Base-by-base conservation (phyloP, 1,140 invertebrate genomes). In the Leptestheria dahalacensis region DNA sequence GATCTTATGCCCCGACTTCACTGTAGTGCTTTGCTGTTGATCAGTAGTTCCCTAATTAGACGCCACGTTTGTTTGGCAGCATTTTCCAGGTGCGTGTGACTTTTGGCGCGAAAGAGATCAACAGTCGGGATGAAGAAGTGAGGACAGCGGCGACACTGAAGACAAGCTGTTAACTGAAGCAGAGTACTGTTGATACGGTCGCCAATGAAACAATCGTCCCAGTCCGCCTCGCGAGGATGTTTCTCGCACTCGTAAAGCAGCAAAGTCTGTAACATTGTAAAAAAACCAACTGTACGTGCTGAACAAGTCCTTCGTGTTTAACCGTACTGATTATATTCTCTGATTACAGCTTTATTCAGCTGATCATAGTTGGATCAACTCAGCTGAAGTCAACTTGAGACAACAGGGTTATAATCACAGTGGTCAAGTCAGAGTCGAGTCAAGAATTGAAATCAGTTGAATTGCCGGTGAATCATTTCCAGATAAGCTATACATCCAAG, bases 201-300 rank as follows among this genome's bases (percentile, higher is more conserved):
- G 0, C 77, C 78, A 21, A 83, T 64, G 65, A 72, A 75, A 2
- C 72, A 73, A 57, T 83, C 80, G 60, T 80, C 77, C 81, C 81
- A 82, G 66, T 83, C 81, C 28, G 72, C 67, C 60, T 82, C 80
- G 10, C 74, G 66, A 2, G 77, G 77, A 68, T 82, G 81, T 65
- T 82, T 82, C 66, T 83, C 81, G 66, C 82, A 83, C 67, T 82
- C 81, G 67, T 78, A 82, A 61, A 82, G 67, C 25, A 82, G 67
- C 53, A 81, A 68, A 6, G 77, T 79, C 67, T 24, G 50, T 15
- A 74, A 65, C 67, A 71, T n/a, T n/a, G n/a, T n/a, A n/a, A n/a
- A n/a, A n/a, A n/a, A n/a, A n/a, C n/a, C n/a, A n/a, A n/a, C n/a
- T n/a, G n/a, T n/a, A n/a, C n/a, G n/a, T n/a, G n/a, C n/a, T n/a